phyloP scores from a whole-genome alignment of 1,140 invertebrate species.

The Lysiphlebus fabarum region DNA sequence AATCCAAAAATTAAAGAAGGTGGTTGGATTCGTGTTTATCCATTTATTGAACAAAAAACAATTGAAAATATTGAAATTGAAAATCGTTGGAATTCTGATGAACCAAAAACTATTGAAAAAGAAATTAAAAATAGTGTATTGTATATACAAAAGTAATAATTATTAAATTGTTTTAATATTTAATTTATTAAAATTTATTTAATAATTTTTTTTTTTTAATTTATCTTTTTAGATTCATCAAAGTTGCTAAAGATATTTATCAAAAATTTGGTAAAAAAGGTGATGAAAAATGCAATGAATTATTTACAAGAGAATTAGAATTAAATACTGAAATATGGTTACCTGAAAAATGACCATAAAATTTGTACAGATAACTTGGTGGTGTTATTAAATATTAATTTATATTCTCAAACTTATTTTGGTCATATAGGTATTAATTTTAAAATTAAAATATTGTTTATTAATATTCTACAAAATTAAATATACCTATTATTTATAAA shows the following conservation, averaged over 20 bases:
- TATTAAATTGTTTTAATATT: too few species aligned
- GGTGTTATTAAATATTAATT: constrained; percentile 1
- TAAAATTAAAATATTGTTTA: too few species aligned
- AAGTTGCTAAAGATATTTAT: constrained; percentile 47
- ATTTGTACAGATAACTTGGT: background rate
- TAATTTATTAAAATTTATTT: constrained; percentile 1
- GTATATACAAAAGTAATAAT: constrained; percentile 45
- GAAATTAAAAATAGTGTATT: constrained; percentile 45
- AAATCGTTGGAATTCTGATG: constrained; percentile 21
- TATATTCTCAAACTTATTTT: constrained; percentile 5
- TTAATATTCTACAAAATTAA: too few species aligned
- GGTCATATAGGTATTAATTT: too few species aligned
- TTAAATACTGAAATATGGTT: constrained; percentile 51
- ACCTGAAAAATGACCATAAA: constrained; percentile 44
- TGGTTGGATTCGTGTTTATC: constrained; percentile 64
- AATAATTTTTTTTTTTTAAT: constrained; percentile 14
- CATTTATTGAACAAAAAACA: constrained; percentile 38
- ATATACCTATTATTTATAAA: too few species aligned
- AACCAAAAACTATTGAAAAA: constrained; percentile 35
- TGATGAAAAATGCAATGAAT: constrained; percentile 46
- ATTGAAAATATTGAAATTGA: constrained; percentile 27
- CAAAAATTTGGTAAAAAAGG: constrained; percentile 46
- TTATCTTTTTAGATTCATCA: constrained; percentile 50
- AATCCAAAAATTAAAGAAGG: constrained; percentile 57
- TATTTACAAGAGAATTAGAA: constrained; percentile 39